Evolutionary conservation across 2,888 invertebrate species (phyloP).

Genomic region (Synanthedon formicaeformis): DNA sequence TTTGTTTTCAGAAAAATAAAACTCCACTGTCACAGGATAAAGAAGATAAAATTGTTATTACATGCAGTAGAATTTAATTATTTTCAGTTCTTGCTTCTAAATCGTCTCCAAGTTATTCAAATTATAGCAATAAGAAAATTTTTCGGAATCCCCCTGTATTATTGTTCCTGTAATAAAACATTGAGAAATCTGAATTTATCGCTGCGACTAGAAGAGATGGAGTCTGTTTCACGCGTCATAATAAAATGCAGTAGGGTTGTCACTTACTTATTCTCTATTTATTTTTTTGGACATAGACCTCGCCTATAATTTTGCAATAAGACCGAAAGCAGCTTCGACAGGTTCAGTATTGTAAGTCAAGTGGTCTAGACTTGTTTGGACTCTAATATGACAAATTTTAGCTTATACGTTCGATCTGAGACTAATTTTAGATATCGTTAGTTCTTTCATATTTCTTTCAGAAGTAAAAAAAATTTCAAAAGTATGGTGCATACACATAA

Average conservation of each 20-base stretch:
- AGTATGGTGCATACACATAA: too few relatives aligned
- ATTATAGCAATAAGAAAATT: conserved; percentile 12
- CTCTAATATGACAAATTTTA: too few relatives aligned
- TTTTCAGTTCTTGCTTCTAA: conserved; percentile 8
- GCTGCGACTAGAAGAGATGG: background rate
- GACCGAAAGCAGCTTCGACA: too few relatives aligned
- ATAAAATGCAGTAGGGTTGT: background rate
- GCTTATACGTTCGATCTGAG: too few relatives aligned
- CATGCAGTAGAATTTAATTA: conserved; percentile 16
- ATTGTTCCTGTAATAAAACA: background rate
- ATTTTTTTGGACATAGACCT: too few relatives aligned
- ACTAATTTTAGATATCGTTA: too few relatives aligned
- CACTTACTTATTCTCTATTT: background rate
- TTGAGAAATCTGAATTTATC: background rate
- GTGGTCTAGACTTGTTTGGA: too few relatives aligned
- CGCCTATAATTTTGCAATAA: too few relatives aligned
- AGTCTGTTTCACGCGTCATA: background rate
- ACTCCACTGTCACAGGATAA: background rate
- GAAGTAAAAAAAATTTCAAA: too few relatives aligned
- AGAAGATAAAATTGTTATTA: background rate
- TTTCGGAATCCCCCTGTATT: background rate
- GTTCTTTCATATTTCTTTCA: too few relatives aligned
- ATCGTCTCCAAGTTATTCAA: conserved; percentile 12
- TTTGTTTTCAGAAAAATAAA: too few relatives aligned
- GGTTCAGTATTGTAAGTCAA: too few relatives aligned